These are phyloP conservation scores for Cryptophagus acutangulus DNA, from an alignment of 2,888 invertebrate species.

Conservation along the genomic window DNA sequence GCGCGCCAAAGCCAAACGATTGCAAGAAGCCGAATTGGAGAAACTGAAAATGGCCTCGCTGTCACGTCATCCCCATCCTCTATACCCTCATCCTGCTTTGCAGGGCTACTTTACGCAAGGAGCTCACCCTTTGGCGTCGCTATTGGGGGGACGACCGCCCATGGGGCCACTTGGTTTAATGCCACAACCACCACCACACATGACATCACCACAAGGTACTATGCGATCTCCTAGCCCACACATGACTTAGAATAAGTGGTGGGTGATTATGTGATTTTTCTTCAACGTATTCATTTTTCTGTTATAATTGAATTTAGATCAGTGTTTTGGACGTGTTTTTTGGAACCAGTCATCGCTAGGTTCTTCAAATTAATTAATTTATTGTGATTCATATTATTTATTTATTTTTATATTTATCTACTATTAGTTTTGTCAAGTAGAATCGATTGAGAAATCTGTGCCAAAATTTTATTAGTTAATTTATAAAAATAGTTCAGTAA, in stretches of 20 bases:
- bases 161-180: conserved; percentile 48
- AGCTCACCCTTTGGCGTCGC: conserved; percentile 53
- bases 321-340: too few relatives aligned
- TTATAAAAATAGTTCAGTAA: too few relatives aligned
- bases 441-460: too few relatives aligned
- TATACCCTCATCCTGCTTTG: conserved; percentile 57
- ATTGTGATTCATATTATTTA: too few relatives aligned
- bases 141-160: conserved; percentile 47
- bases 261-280: too few relatives aligned
- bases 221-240: conserved; percentile 46
- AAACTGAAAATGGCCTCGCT: conserved; percentile 82
- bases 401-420: too few relatives aligned
- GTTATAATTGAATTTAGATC: too few relatives aligned
- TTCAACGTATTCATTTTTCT: too few relatives aligned
- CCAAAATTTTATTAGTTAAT: too few relatives aligned
- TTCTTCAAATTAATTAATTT: conserved; percentile 5
- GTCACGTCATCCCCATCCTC: conserved; percentile 56
- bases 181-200: conserved; percentile 49
- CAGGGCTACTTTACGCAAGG: conserved; percentile 62
- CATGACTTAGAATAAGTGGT: conserved; percentile 41
- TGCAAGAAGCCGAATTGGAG: conserved; percentile 96
- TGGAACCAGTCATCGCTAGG: too few relatives aligned
- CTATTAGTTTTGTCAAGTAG: too few relatives aligned
- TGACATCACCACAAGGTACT: conserved; percentile 45
- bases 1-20: conserved; percentile 93